Evolutionary conservation across 1,140 invertebrate genomes (phyloP).

Genomic region (Xylocopa sonorina): DNA sequence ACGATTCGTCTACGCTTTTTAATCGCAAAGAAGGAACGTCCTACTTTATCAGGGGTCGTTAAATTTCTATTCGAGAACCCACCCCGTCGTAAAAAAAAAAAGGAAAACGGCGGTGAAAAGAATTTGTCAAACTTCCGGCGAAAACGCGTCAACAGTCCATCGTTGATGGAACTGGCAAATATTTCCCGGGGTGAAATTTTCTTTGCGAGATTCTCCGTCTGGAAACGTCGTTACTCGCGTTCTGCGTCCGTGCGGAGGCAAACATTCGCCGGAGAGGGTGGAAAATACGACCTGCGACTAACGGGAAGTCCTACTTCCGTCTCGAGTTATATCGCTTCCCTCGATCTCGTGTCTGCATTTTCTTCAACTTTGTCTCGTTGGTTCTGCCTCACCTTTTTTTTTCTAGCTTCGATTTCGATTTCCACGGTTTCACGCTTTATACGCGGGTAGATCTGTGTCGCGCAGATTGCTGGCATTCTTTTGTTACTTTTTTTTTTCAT

Average conservation of each 20-base stretch:
- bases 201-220: conserved; percentile 1
- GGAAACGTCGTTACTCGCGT: background rate
- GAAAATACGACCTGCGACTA: conserved; percentile 34
- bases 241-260: background rate
- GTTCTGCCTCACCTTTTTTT: background rate
- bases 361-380: conserved; percentile 6
- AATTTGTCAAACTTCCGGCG: conserved; percentile 2
- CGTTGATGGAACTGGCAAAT: conserved; percentile 24
- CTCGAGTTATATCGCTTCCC: background rate
- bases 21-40: too few species aligned
- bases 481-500: too few species aligned
- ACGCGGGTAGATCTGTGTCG: too few species aligned
- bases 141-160: background rate
- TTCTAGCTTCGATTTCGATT: background rate
- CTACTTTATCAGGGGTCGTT: too few species aligned
- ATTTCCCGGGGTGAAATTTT: conserved; percentile 24
- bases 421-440: background rate
- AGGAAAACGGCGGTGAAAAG: background rate
- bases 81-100: background rate
- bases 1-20: too few species aligned
- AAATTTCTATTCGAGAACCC: background rate
- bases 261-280: conserved; percentile 15
- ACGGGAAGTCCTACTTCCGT: background rate
- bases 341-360: background rate
- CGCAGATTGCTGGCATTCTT: too few species aligned